Conservation (phyloP, 2,797 vertebrate species). For the Potorous gilbertii region DNA sequence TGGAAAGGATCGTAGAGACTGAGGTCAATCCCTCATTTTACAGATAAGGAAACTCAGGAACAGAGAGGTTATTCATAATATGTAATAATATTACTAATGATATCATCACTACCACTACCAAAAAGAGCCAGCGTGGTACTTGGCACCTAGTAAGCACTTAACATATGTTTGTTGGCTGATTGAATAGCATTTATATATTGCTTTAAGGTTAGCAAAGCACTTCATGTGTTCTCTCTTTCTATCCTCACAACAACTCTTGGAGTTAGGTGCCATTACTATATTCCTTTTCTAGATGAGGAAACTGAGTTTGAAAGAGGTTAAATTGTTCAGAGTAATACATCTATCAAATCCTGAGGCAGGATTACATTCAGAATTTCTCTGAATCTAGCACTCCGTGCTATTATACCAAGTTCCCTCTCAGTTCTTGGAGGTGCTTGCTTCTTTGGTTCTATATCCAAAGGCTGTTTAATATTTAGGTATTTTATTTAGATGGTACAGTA, state of each 20-base stretch:
- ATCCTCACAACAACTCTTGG: not conserved
- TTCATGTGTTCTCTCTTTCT: not conserved
- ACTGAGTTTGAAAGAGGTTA: not conserved
- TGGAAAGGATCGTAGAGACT: not conserved
- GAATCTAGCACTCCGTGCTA: not conserved
- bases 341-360: not conserved
- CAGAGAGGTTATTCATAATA: not conserved
- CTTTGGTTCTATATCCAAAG: slow-evolving; percentile 45
- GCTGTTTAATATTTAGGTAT: slow-evolving; percentile 34
- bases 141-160: not conserved
- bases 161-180: not conserved
- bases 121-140: not conserved
- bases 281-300: not conserved
- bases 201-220: not conserved
- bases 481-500: not conserved
- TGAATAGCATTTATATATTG: not conserved
- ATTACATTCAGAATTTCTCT: not conserved
- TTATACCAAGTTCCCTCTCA: not conserved
- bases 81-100: not conserved
- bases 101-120: not conserved
- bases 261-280: not conserved
- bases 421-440: not conserved
- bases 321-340: not conserved
- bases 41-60: not conserved
- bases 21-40: not conserved